phyloP scores from a whole-genome alignment of 2,113 vertebrate species.

The Delphinus delphis region DNA sequence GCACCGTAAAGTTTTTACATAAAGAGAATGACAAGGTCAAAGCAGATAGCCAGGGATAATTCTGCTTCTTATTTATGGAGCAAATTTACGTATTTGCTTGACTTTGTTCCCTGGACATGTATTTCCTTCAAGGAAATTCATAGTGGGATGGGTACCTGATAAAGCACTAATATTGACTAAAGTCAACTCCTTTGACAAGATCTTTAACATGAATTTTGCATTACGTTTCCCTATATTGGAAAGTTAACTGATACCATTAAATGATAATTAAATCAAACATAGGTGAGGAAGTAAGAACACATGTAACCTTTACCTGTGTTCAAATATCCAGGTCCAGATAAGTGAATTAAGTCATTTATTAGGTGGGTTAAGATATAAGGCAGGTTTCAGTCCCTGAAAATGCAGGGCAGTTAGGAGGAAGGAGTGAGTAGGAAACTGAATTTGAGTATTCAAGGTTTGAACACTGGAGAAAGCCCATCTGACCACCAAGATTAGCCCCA shows the following conservation, averaged over 20 bases:
- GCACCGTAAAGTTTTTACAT: not conserved
- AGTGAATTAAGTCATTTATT: not conserved
- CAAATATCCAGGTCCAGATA: not conserved
- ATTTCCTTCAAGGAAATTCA: not conserved
- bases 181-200: not conserved
- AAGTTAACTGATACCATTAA: not conserved
- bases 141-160: not conserved
- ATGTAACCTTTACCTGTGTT: not conserved
- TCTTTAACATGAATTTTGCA: not conserved
- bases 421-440: not conserved
- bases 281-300: not conserved
- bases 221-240: not conserved
- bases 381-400: not conserved
- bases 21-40: slow-evolving; percentile 36
- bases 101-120: not conserved
- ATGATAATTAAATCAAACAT: not conserved
- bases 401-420: not conserved
- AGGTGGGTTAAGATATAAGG: not conserved
- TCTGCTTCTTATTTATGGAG: not conserved
- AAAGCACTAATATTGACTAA: not conserved
- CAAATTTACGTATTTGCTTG: not conserved
- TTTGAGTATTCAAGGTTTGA: not conserved
- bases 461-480: not conserved
- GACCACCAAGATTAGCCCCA: not conserved
- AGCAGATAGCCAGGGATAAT: not conserved